Base-by-base conservation (phyloP, 1,140 invertebrate genomes). In the Diploscapter pachys region DNA sequence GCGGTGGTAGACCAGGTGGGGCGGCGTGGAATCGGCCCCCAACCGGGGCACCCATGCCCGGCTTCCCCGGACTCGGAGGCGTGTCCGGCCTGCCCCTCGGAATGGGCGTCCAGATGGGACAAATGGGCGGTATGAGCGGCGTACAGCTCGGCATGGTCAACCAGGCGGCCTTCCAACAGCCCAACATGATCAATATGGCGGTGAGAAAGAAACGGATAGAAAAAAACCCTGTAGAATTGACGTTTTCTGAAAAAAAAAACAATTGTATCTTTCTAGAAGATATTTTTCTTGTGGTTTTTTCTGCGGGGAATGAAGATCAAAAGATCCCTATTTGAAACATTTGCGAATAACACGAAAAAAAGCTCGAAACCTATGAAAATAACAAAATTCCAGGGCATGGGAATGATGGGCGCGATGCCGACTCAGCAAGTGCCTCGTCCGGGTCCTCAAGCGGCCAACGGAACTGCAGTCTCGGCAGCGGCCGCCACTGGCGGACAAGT, bases 101-200 rank as follows among this genome's bases (percentile, higher is more conserved):
- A 31, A 31, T 31, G 31, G 31, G 31, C 31, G 31, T 31, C 31
- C 31, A 31, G 31, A 31, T 31, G 31, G 31, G 31, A 31, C 31
- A 31, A 55, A 70, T 70, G 68, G 55, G 59, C 53, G 64, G 64
- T 5, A 74, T 74, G 73, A 74, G 68, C 65, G 73, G 73, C 61
- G 59, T 74, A 4, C 63, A 56, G 49, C 59, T 74, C 51, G 63
- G 63, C 52, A 61, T 74, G 56, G 64, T 74, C 59, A 74, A 74
- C 64, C 73, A 67, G 52, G 65, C 64, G 4, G 73, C 73, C 3
- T 74, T 74, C 50, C 70, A 65, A 8, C 64, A 65, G 9, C 65
- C 65, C 53, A 57, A 57, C 9, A 64, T 74, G 48, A 65, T 74
- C 56, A 67, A 67, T 11, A 69, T 74, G 64, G 53, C 53, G 48